Evolutionary conservation across 1,140 invertebrate species (phyloP).

Genomic region (Tetramorium parvispinum): DNA sequence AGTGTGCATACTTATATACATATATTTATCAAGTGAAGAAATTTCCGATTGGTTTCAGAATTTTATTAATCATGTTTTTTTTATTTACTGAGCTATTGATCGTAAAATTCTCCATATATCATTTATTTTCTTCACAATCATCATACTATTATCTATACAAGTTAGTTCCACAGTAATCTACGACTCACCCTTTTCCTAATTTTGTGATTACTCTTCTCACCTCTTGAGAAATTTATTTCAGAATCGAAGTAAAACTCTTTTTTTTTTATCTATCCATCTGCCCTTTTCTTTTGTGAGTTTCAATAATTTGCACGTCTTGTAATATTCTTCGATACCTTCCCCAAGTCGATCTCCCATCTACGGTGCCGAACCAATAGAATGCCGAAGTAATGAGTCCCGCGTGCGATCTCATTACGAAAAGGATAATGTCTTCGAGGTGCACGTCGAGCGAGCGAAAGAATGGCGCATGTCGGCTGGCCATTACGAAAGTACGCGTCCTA

Average conservation of each 20-base stretch:
- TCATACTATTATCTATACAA: neutral
- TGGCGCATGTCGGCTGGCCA: constrained; percentile 37
- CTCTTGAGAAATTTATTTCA: neutral
- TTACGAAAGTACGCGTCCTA: constrained; percentile 21
- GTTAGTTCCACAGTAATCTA: neutral
- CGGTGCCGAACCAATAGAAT: constrained; percentile 23
- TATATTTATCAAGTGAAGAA: neutral
- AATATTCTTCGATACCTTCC: constrained; percentile 43
- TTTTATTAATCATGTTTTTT: neutral
- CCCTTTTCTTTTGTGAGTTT: neutral
- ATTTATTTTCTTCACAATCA: neutral
- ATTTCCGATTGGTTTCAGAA: neutral
- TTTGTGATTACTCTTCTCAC: neutral
- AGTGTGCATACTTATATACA: neutral
- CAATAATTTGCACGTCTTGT: constrained; percentile 25
- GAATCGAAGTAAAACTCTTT: neutral
- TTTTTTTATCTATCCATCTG: constrained; percentile 10
- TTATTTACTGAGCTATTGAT: neutral
- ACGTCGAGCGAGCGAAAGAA: constrained; percentile 35
- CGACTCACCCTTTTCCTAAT: neutral
- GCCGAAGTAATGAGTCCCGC: constrained; percentile 33
- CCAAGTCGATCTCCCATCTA: neutral
- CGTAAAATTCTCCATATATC: neutral
- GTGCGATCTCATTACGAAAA: constrained; percentile 53
- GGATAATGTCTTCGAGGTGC: constrained; percentile 39